Evolutionary conservation across 2,888 invertebrate genomes (phyloP), one percentile per base, ranked within the genome.

Genomic region (Cordilura impudica): DNA sequence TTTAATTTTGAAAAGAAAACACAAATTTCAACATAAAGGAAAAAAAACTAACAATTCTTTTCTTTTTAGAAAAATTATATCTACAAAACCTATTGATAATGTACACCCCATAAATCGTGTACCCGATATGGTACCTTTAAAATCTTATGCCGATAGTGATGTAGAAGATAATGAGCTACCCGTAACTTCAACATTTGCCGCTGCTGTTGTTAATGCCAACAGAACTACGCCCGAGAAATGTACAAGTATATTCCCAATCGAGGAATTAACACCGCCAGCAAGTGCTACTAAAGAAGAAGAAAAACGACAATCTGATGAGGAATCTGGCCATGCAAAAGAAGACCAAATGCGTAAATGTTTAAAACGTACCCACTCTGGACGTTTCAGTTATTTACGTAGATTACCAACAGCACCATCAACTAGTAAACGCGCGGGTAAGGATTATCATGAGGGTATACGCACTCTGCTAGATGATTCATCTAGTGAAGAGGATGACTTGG

Each of bases 71-170:
- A 86, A 83, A 83, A 67, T 70, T 7, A 61, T 78, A 8, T 81
- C 81, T 1, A 61, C 71, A 1, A 77, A 75, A n/a, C 81, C 83
- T 4, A 73, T 82, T 23, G 82, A 82, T 77, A 72, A 74, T 43
- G 63, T 82, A n/a, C 76, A 78, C 43, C 82, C 82, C 2, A 78
- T 74, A 19, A 83, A 83, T 67, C 82, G 78, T 26, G 82, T 83
- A n/a, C 69, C 81, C 14, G 82, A 81, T 58, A 54, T 81, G 63
- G 73, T 81, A 47, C 81, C 82, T 10, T 78, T 84, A 47, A 84
- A 83, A 78, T 53, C 66, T 0, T 82, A 81, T 53, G 83, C 83
- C n/a, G 83, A 84, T 18, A 84, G 83, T 67, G 83, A 84, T 74
- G 45, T 81, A 7, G 83, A 83, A 21, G 81, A 81, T 47, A 78